These are phyloP conservation scores for Ethmia dodecea DNA, from an alignment of 2,888 invertebrate genomes.

Conservation along the genomic window DNA sequence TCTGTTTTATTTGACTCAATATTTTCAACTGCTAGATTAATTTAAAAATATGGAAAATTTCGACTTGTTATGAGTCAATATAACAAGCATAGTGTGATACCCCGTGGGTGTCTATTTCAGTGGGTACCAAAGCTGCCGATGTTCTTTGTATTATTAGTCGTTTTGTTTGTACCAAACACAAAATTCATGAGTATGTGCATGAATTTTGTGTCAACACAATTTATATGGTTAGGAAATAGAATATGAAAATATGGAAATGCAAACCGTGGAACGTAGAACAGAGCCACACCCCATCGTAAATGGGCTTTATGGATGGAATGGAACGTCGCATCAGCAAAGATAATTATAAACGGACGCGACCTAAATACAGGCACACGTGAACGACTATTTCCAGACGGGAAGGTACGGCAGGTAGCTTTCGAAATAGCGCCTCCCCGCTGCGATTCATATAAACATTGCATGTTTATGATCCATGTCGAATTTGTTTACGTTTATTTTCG, in stretches of 20 bases:
- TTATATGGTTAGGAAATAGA: neutral
- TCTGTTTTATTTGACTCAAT: no score
- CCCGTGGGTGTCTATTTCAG: no score
- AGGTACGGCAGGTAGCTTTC: slow-evolving; percentile 56
- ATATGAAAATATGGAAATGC: slow-evolving; percentile 10
- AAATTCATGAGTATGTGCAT: no score
- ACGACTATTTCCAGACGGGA: slow-evolving; percentile 53
- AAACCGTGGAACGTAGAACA: slow-evolving; percentile 16
- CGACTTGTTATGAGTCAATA: no score
- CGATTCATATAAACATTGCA: slow-evolving; percentile 23
- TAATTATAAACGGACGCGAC: slow-evolving; percentile 66
- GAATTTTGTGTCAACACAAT: no score
- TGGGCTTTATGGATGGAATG: slow-evolving; percentile 29
- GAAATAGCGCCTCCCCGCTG: slow-evolving; percentile 43
- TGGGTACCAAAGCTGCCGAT: no score
- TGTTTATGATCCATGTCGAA: slow-evolving; percentile 11
- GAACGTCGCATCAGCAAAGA: slow-evolving; percentile 54
- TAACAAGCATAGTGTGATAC: no score
- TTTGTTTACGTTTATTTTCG: slow-evolving; percentile 1
- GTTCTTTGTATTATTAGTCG: no score
- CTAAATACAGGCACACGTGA: slow-evolving; percentile 61
- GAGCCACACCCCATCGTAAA: slow-evolving; percentile 24
- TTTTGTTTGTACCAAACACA: no score
- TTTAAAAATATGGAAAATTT: no score
- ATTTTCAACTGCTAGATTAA: no score